Base-by-base conservation (phyloP, 2,797 vertebrate species). In the Tapirus indicus region DNA sequence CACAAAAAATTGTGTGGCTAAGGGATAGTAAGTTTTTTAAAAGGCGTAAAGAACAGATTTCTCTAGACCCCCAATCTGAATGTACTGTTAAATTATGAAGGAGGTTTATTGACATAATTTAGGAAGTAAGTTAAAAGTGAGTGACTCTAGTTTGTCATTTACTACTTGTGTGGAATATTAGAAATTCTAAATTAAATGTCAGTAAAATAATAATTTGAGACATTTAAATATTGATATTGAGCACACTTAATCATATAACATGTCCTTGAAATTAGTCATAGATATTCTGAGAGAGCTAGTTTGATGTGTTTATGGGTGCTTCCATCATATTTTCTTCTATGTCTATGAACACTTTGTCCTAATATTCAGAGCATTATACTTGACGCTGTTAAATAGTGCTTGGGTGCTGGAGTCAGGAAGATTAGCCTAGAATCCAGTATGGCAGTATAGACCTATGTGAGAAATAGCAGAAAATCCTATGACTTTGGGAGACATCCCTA, bases 121-220 rank as follows among this genome's bases (percentile, higher is more conserved):
- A 86, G 52, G 62, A 72, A 79, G 35, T 79, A 84, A 72, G 18
- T 91, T 84, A 74, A 95, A 84, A 95, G 9, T 56, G 41, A 87
- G 17, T 79, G 38, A 20, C 66, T 90, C 68, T 44, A 95, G 13
- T 49, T 93, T 88, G 25, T 94, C 12, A 77, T 35, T 74, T 25
- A 71, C 38, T 68, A 74, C 16, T 87, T 86, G 14, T 77, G 23
- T 60, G 75, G 68, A 6, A 64, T 87, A 6, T 97, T 97, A 60
- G 49, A 94, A 94, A 77, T 56, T 58, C 35, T 85, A 66, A 88
- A 32, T 87, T 5, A 49, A 88, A 88, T 82, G 0, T 21, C 11
- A 56, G 2, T 89, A 85, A 35, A 71, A n/a, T 97, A 71, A 72
- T 78, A 72, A 94, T 52, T 80, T 87, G 84, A 94, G 89, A 79